Evolutionary conservation across 2,113 vertebrate genomes (phyloP), one percentile per base, ranked within the genome.

Genomic region (Sarotherodon lohbergeri): DNA sequence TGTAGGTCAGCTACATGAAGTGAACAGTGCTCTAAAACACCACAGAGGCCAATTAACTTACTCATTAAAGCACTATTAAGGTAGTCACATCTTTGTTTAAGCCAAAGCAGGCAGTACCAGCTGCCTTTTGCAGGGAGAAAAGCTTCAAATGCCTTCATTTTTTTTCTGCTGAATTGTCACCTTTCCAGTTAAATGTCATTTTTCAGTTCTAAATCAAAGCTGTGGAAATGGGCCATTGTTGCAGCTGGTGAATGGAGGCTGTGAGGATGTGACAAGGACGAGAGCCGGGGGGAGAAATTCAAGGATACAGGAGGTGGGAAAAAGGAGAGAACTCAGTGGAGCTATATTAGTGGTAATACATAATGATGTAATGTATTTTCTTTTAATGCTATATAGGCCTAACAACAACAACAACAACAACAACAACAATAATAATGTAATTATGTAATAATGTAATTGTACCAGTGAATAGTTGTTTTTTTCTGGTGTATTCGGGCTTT

Each of bases 221-320:
- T 84, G 83, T 55, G 57, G 89, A 95, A 95, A 88, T 84, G 82
- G 93, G 93, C 95, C 93, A 91, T 73, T 29, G 84, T 55, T 84
- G 59, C 48, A 7, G 27, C 80, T 14, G 78, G 54, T 76, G 88
- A 90, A 84, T 27, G 83, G 80, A 86, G 36, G 76, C 61, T 86
- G 52, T 27, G 52, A 90, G 29, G 81, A 93, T 82, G 80, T 81
- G 82, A 91, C 88, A 50, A 46, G 84, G 52, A 41, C 5, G 2
- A 81, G 19, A 14, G 87, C 83, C 27, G 13, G 34, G 80, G 87
- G 87, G 82, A 41, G 36, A 78, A 24, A 78, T 24, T 57, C 54
- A 73, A 79, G 27, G 39, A 81, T 46, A 57, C 13, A 27, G 46
- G 82, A 61, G 61, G 9, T 39, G 9, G 27, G 29, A 4, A 63